These are phyloP conservation scores for Zosterops lateralis DNA, from an alignment of 2,113 vertebrate species.

Conservation along the genomic window DNA sequence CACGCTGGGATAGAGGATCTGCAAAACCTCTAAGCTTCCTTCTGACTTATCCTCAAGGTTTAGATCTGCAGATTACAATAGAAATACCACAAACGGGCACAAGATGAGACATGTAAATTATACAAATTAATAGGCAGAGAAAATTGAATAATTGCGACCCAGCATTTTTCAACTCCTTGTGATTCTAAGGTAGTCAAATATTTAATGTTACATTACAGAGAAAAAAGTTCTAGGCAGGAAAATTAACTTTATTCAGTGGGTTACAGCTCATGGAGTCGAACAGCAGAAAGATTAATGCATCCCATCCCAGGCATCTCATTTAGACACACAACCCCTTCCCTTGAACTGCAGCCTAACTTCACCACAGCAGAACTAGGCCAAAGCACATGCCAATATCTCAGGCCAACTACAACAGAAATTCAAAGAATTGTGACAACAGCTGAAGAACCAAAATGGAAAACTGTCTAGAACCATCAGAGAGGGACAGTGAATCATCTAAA, in stretches of 20 bases:
- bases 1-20: background rate
- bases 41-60: background rate
- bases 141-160: background rate
- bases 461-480: background rate
- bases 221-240: background rate
- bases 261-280: background rate
- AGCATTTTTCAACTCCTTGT: background rate
- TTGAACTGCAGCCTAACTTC: background rate
- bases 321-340: fast-evolving
- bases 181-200: background rate
- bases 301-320: background rate
- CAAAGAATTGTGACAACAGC: background rate
- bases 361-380: background rate
- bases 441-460: background rate
- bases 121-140: background rate
- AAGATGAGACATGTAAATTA: background rate
- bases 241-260: background rate
- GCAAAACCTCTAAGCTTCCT: background rate
- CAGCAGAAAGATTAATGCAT: background rate
- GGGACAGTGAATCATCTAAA: background rate
- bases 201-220: background rate
- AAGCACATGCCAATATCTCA: background rate
- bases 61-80: background rate
- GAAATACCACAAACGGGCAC: background rate
- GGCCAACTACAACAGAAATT: background rate